phyloP scores from a whole-genome alignment of 2,113 vertebrate genomes.

The Colistium nudipinnis region DNA sequence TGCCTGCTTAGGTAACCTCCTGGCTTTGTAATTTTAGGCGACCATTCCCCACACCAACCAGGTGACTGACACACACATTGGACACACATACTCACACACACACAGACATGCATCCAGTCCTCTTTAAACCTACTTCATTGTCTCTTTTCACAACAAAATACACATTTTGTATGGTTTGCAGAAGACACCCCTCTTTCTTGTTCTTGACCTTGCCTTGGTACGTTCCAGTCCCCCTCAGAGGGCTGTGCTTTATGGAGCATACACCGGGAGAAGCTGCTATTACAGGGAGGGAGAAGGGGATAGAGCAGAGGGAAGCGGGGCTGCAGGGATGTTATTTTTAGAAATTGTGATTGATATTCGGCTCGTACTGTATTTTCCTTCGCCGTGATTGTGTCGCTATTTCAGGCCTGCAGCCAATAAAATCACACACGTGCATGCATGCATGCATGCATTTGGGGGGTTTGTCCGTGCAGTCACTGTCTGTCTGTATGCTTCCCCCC shows the following conservation, averaged over 20 bases:
- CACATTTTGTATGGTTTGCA: slow-evolving; percentile 55
- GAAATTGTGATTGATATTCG: slow-evolving; percentile 76
- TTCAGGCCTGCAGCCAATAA: slow-evolving; percentile 40
- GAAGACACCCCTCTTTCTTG: slow-evolving; percentile 61
- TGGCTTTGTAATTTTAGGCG: slow-evolving; percentile 52
- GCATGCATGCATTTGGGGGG: neutral
- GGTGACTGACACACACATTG: slow-evolving; percentile 23
- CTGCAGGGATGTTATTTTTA: slow-evolving; percentile 77
- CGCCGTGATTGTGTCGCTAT: slow-evolving; percentile 37
- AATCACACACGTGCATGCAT: slow-evolving; percentile 37
- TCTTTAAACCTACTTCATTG: slow-evolving; percentile 45
- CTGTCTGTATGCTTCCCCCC: slow-evolving; percentile 34
- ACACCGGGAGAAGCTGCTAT: slow-evolving; percentile 71
- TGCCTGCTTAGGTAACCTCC: slow-evolving; percentile 41
- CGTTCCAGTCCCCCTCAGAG: slow-evolving; percentile 75
- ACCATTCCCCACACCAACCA: slow-evolving; percentile 26
- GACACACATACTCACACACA: slow-evolving; percentile 1
- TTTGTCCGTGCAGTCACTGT: slow-evolving; percentile 15
- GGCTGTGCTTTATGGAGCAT: slow-evolving; percentile 76
- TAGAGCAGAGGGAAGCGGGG: slow-evolving; percentile 46
- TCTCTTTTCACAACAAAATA: slow-evolving; percentile 52
- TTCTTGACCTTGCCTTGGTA: slow-evolving; percentile 80
- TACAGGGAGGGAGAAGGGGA: slow-evolving; percentile 64
- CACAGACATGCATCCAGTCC: slow-evolving; percentile 5
- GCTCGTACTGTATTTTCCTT: slow-evolving; percentile 61